A percentile compares a stretch with the other conserved stretches of the same genome.
phyloP scores from a whole-genome alignment of 2,113 vertebrate genomes.

The Emberiza fucata region DNA sequence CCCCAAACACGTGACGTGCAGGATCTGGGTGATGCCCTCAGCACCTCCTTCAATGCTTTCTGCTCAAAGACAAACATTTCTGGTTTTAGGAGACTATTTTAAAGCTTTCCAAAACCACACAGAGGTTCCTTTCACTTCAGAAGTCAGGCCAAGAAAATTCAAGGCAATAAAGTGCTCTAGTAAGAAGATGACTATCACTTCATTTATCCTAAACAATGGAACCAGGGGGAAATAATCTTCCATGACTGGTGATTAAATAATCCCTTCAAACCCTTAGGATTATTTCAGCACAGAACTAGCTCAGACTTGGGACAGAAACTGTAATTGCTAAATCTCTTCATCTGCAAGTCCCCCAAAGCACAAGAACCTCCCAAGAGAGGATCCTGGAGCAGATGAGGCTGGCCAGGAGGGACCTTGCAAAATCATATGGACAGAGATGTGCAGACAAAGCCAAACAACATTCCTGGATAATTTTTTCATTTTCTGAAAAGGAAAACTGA shows the following conservation, averaged over 20 bases:
- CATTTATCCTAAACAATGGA: background rate
- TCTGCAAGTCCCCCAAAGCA: background rate
- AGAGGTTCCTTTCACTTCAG: background rate
- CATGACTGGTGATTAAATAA: background rate
- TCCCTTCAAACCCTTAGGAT: background rate
- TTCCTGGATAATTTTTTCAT: background rate
- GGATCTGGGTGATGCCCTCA: background rate
- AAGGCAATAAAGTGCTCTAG: background rate
- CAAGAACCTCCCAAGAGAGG: background rate
- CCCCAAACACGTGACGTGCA: fast-evolving
- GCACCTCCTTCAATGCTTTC: background rate
- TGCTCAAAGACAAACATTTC: background rate
- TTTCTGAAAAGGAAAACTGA: background rate
- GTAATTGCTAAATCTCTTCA: background rate
- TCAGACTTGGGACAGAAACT: background rate
- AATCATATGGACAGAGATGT: background rate
- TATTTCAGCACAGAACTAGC: background rate
- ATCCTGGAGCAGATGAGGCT: background rate
- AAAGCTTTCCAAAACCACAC: background rate
- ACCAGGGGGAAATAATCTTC: background rate
- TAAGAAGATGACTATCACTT: slow-evolving; percentile 9
- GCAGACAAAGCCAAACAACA: background rate
- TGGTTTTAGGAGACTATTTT: background rate
- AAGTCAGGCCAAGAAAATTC: slow-evolving; percentile 12
- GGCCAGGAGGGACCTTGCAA: background rate